These are phyloP conservation scores for Oreochromis spilurus DNA, from an alignment of 2,113 vertebrate genomes.

Conservation along the genomic window DNA sequence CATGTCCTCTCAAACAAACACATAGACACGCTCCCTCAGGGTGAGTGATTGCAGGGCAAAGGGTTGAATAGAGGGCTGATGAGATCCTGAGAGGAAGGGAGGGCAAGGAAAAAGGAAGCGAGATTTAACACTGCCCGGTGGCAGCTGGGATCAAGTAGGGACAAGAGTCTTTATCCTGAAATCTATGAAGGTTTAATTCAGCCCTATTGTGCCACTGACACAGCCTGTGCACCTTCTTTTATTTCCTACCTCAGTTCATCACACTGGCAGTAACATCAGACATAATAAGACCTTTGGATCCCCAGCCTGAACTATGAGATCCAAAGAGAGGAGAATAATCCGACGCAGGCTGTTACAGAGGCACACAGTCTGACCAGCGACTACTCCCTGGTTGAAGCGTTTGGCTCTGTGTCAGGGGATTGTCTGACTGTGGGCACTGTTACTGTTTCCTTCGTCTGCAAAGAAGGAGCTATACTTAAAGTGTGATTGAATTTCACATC, in stretches of 20 bases:
- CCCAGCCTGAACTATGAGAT: not conserved
- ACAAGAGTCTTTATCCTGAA: slow-evolving; percentile 4
- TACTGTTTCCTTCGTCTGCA: not conserved
- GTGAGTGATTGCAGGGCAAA: slow-evolving; percentile 47
- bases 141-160: slow-evolving; percentile 32
- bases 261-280: not conserved
- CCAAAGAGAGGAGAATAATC: not conserved
- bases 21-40: slow-evolving; percentile 5
- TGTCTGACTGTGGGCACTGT: not conserved
- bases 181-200: not conserved
- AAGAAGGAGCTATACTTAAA: not conserved
- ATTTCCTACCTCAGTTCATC: not conserved
- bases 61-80: slow-evolving; percentile 42
- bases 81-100: slow-evolving; percentile 22
- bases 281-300: not conserved
- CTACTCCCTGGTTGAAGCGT: not conserved
- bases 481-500: not conserved
- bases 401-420: not conserved
- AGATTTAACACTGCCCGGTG: slow-evolving; percentile 21
- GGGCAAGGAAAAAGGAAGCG: not conserved
- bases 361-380: not conserved
- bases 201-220: not conserved
- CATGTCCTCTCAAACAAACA: slow-evolving; percentile 3
- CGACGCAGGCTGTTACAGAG: not conserved
- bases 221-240: not conserved